These are phyloP conservation scores for Baronia brevicornis DNA, from an alignment of 2,888 invertebrate genomes.

Conservation along the genomic window DNA sequence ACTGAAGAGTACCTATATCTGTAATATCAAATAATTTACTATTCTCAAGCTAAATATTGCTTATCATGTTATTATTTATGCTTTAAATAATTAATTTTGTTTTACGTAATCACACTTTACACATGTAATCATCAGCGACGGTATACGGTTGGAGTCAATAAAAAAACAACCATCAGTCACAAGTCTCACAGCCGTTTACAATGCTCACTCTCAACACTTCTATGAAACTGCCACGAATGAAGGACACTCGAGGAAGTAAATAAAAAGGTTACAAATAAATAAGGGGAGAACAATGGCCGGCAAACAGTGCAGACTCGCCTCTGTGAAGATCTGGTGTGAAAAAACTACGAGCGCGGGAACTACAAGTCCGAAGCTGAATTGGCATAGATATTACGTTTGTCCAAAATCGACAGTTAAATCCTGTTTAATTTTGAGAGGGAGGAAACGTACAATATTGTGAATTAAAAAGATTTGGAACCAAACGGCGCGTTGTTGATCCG, in stretches of 20 bases:
- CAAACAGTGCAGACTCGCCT: slow-evolving; percentile 32
- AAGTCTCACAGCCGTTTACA: slow-evolving; percentile 12
- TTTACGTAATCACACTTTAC: too few relatives aligned
- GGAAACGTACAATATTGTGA: too few relatives aligned
- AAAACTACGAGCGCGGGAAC: slow-evolving; percentile 21
- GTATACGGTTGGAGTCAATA: slow-evolving; percentile 7
- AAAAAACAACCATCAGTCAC: slow-evolving; percentile 11
- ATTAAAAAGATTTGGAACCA: background rate
- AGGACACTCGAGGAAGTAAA: slow-evolving; percentile 25
- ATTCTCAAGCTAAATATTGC: too few relatives aligned
- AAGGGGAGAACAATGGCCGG: slow-evolving; percentile 30
- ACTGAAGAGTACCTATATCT: too few relatives aligned
- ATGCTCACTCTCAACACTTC: slow-evolving; percentile 15
- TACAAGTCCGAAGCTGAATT: slow-evolving; percentile 11
- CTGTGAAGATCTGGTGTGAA: slow-evolving; percentile 33
- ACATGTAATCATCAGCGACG: too few relatives aligned
- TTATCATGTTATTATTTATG: too few relatives aligned
- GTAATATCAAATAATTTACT: too few relatives aligned
- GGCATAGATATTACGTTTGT: slow-evolving; percentile 18
- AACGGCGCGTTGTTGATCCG: too few relatives aligned
- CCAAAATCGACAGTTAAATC: slow-evolving; percentile 11
- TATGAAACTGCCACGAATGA: slow-evolving; percentile 31
- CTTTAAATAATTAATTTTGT: too few relatives aligned
- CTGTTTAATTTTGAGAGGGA: slow-evolving; percentile 1
- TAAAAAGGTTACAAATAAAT: slow-evolving; percentile 37